These are phyloP conservation scores for Rhincodon typus DNA, from an alignment of 2,797 vertebrate species.

Conservation along the genomic window DNA sequence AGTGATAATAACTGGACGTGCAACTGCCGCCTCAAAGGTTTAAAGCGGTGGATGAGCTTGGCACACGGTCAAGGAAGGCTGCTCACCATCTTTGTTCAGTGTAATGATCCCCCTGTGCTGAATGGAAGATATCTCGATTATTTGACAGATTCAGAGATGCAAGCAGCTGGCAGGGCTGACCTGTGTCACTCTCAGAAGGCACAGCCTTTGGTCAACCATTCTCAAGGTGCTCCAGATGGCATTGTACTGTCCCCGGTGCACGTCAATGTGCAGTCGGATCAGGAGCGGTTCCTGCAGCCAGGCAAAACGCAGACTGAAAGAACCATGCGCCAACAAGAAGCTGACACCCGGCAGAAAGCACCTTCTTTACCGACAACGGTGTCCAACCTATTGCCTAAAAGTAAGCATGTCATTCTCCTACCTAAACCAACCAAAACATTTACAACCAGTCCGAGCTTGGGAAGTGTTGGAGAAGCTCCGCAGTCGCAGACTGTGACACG, in stretches of 20 bases:
- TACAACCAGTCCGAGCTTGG: not conserved
- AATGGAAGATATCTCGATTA: constrained; percentile 82
- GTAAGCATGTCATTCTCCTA: constrained; percentile 36
- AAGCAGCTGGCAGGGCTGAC: constrained; percentile 43
- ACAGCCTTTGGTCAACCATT: not conserved
- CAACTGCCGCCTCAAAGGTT: constrained; percentile 72
- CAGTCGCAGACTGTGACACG: not conserved
- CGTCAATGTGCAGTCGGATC: constrained; percentile 51
- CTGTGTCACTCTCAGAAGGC: not conserved
- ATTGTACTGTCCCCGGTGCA: constrained; percentile 43
- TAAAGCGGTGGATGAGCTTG: constrained; percentile 77
- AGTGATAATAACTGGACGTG: constrained; percentile 89
- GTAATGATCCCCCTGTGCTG: constrained; percentile 66
- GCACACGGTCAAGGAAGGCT: constrained; percentile 76
- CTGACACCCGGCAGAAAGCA: constrained; percentile 40
- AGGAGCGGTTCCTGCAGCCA: constrained; percentile 44
- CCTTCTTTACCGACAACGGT: not conserved
- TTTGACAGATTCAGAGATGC: constrained; percentile 71
- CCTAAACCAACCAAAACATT: constrained; percentile 37
- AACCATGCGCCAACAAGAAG: constrained; percentile 49
- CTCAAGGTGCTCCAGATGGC: not conserved
- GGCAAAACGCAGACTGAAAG: constrained; percentile 42
- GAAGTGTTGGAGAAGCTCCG: constrained; percentile 17
- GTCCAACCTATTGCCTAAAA: not conserved
- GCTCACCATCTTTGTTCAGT: constrained; percentile 77